Base-by-base conservation (phyloP, 2,888 invertebrate species). In the Desoria tigrina region DNA sequence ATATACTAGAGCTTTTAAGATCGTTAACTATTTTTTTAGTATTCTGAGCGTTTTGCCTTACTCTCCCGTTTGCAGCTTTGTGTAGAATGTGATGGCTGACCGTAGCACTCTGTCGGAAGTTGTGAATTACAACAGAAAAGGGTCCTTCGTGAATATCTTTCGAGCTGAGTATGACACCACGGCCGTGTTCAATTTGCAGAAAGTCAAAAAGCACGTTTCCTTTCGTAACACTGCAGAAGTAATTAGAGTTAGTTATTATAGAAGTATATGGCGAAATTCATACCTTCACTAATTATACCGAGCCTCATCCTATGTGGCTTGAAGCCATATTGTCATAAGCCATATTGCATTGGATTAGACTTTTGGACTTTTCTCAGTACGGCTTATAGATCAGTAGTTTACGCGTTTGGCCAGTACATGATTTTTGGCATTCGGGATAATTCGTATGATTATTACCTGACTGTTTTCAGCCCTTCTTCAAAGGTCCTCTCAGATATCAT, bases 161-260 rank as follows among this genome's bases (percentile, higher is more conserved):
- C 1, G 71, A 65, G 1, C 63, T 59, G 0, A 76, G 54, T 42
- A 76, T 49, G 9, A 74, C 61, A 14, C 74, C 73, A 9, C 72
- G 66, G 2, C 76, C 76, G 57, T 70, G 67, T 37, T 76, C 74
- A n/a, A 76, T 59, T 66, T 74, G 73, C 24, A 76, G 61, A 54
- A 72, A 76, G 59, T 72, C 72, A 63, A 70, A 71, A 18, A 76
- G 61, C 18, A 71, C 55, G 32, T 72, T 72, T 42, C 69, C 75
- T 42, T 69, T 70, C 28, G 71, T 69, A n/a, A 74, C 66, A 39
- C 75, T 75, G 45, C 11, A 59, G 7, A n/a, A 54, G 23, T 2
- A 28, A 54, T 26, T 54, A 23, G 14, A 56, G 7, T 14, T 18
- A 49, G 7, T 16, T 9, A 49, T 9, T 49, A 49, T 21, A 49